Evolutionary conservation across 2,888 invertebrate species (phyloP).

Genomic region (Glaucopsyche alexis): DNA sequence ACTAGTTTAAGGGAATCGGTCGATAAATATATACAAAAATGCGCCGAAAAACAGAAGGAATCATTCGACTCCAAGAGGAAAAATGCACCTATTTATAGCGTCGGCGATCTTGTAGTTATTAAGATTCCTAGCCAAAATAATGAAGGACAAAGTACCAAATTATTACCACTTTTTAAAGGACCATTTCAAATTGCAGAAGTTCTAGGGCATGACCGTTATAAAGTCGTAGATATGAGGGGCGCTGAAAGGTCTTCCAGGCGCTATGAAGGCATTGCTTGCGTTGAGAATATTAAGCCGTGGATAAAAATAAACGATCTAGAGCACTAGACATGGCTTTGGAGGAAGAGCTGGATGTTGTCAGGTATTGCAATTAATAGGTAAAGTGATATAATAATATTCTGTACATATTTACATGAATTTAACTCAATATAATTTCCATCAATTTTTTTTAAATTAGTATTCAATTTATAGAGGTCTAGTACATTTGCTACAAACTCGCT

Average conservation of each 20-base stretch:
- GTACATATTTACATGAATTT: not conserved
- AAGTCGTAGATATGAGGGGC: constrained; percentile 34
- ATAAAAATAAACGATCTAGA: constrained; percentile 27
- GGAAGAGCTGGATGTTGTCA: constrained; percentile 18
- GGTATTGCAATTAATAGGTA: not conserved
- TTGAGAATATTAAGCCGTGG: constrained; percentile 35
- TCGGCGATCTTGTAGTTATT: constrained; percentile 24
- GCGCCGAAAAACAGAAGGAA: constrained; percentile 30
- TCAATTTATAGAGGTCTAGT: not conserved
- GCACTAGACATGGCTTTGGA: constrained; percentile 14
- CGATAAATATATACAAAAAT: constrained; percentile 30
- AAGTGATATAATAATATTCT: not conserved
- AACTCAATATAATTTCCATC: not conserved
- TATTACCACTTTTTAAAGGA: constrained; percentile 35
- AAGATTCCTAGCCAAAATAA: constrained; percentile 33
- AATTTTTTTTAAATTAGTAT: too few relatives aligned
- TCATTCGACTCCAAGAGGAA: constrained; percentile 31
- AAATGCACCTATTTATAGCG: constrained; percentile 29
- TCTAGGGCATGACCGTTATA: constrained; percentile 33
- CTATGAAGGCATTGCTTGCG: constrained; percentile 28
- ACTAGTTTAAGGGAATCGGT: constrained; percentile 31
- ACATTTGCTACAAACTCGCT: constrained; percentile 15
- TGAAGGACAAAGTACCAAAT: constrained; percentile 35
- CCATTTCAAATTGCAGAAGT: constrained; percentile 35
- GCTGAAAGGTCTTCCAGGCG: constrained; percentile 29